These are phyloP conservation scores for Pachyseris speciosa DNA, from an alignment of 64 coral and sea anemone genomes.

Conservation along the genomic window DNA sequence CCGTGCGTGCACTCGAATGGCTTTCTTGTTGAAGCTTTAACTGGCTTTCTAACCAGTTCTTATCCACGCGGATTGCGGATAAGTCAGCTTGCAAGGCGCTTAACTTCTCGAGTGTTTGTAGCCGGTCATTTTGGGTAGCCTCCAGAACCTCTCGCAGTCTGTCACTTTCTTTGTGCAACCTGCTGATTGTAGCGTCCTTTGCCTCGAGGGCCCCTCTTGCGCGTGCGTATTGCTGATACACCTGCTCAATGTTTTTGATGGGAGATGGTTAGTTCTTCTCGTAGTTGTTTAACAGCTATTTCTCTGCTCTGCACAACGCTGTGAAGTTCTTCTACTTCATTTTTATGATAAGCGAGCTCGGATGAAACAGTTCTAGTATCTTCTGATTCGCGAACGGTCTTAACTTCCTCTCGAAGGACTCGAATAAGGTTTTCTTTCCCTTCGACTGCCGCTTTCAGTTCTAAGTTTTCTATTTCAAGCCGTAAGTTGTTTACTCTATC, in stretches of 20 bases:
- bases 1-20: background rate
- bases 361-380: background rate
- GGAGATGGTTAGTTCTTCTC: slow-evolving; percentile 60
- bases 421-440: slow-evolving; percentile 50
- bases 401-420: slow-evolving; percentile 54
- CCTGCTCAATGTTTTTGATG: slow-evolving; percentile 80
- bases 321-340: slow-evolving; percentile 62
- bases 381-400: slow-evolving; percentile 9
- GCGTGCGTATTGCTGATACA: slow-evolving; percentile 93
- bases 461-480: slow-evolving; percentile 66
- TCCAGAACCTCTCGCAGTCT: slow-evolving; percentile 75
- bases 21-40: slow-evolving; percentile 30
- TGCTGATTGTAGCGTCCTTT: slow-evolving; percentile 82
- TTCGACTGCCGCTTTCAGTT: slow-evolving; percentile 61
- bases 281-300: slow-evolving; percentile 4
- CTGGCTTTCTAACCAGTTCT: slow-evolving; percentile 81
- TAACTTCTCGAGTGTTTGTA: slow-evolving; percentile 60
- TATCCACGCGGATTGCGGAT: slow-evolving; percentile 68
- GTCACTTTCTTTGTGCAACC: slow-evolving; percentile 76
- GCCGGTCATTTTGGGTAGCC: slow-evolving; percentile 66
- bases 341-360: background rate
- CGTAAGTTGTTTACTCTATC: background rate
- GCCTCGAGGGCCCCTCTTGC: slow-evolving; percentile 70
- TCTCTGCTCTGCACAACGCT: slow-evolving; percentile 5
- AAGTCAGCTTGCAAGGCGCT: slow-evolving; percentile 72